Base-by-base conservation (phyloP, 2,888 invertebrate species). In the Drosophila neotestacea region DNA sequence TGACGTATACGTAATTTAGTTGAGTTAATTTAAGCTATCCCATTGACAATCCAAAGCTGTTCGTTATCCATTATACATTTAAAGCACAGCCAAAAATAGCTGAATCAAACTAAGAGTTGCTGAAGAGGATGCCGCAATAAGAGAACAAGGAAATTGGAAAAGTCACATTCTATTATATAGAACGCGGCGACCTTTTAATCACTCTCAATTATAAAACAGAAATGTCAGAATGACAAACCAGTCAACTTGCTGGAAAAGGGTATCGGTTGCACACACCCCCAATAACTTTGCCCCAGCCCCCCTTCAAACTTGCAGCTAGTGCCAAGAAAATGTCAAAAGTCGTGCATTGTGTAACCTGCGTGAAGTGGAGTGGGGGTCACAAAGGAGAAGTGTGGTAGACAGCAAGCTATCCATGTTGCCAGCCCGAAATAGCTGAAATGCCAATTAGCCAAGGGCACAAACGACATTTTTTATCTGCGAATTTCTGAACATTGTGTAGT, bases 211-310 rank as follows among this genome's bases (percentile, higher is more conserved):
- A 63, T 54, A 60, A 79, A 51, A 66, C 34, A 60, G 52, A 81
- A 82, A 81, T 80, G 78, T 69, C 84, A 80, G 54, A 73, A 60
- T 74, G 81, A 68, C 74, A 79, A 59, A 64, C 73, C 36, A 38
- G 30, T 55, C 54, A 51, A 65, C 54, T 30, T 16, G 10, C 7
- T n/a, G 36, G 13, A 7, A n/a, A 67, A 52, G 30, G 47, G 7
- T 44, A 60, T 61, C 56, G 9, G 47, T 36, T 32, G 34, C 48
- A 41, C 32, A 47, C 36, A 27, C 50, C 11, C 28, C 1, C 58
- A 38, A 36, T 36, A 16, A 42, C 39, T 13, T 50, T 30, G 28
- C n/a, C 30, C 6, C 54, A n/a, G 22, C 9, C 41, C 28, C 28
- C 22, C 22, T 32, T 16, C 30, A 30, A 56, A 46, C 46, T 47